Evolutionary conservation across 2,797 vertebrate genomes (phyloP), one percentile per base, ranked within the genome.

Genomic region (Halcyon badia): DNA sequence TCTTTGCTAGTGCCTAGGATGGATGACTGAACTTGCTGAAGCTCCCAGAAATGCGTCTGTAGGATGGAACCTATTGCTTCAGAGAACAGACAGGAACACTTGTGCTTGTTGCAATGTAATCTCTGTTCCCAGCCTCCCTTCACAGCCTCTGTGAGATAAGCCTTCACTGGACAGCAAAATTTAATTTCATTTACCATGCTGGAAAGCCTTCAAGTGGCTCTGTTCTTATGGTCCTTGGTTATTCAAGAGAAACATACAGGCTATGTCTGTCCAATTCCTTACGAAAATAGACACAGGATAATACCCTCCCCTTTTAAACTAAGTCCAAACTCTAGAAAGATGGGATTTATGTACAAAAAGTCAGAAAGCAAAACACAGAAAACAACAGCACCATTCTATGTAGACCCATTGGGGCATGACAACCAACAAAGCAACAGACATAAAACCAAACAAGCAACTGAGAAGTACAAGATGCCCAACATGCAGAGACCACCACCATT

Each of bases 11-110:
- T 31, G 51, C 20, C 61, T 70, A n/a, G 87, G 33, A 83, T 35
- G 75, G 72, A 61, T 77, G 73, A 73, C 19, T 83, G 73, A 94
- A 61, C 39, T 78, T 41, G 44, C 30, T 85, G 79, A 72, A 85
- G 76, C 31, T 76, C 72, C 25, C 31, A 86, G 28, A 48, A 77
- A 89, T 0, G 0, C 3, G 19, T 28, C 56, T 73, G 48, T 21
- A 48, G 69, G 64, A 77, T 44, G 35, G 49, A 14, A 92, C 44
- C 17, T 64, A 60, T 20, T n/a, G n/a, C 71, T 94, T 57, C 33
- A 72, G 8, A 60, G 37, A 51, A 46, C 26, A 90, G 41, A 72
- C 90, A 51, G 41, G 21, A 83, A 37, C 14, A 41, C 9, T 80
- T 26, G 33, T 14, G 51, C 14, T 73, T 77, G 33, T n/a, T 83